A percentile compares a stretch with the other conserved stretches of the same genome.
Evolutionary conservation across 2,888 invertebrate species (phyloP).

Genomic region (Tromatobia lineatoria): DNA sequence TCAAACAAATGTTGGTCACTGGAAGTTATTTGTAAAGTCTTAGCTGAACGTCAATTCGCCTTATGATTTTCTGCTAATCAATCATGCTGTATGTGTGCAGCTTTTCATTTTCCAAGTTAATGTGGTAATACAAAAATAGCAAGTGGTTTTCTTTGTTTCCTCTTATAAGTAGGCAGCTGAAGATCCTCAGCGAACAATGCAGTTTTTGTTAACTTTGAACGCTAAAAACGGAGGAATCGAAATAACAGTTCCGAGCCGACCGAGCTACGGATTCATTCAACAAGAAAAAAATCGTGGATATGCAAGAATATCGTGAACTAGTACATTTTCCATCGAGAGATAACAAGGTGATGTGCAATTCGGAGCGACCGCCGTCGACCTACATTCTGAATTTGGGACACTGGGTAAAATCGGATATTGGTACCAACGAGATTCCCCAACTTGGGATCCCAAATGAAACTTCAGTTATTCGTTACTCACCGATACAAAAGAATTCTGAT

Average conservation of each 20-base stretch:
- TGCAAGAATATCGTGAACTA: neutral
- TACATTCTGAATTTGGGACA: constrained; percentile 37
- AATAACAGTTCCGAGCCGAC: too few species aligned
- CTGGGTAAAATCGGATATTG: constrained; percentile 26
- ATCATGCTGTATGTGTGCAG: neutral
- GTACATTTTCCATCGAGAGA: neutral
- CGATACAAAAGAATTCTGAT: neutral
- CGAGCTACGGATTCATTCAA: too few species aligned
- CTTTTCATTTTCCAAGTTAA: neutral
- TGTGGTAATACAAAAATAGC: neutral
- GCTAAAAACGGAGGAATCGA: too few species aligned
- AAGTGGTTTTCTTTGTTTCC: too few species aligned
- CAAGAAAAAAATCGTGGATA: neutral
- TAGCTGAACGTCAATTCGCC: too few species aligned
- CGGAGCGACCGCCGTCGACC: constrained; percentile 47
- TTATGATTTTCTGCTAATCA: neutral
- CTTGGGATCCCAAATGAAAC: constrained; percentile 5
- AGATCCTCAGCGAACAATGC: too few species aligned
- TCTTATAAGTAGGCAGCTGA: too few species aligned
- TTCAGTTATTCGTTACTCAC: neutral
- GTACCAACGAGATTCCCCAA: constrained; percentile 18
- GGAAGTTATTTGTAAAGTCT: too few species aligned
- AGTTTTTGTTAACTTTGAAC: too few species aligned
- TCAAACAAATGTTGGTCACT: neutral
- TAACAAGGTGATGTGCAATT: constrained; percentile 3